phyloP scores from a whole-genome alignment of 2,888 invertebrate species.

The Netelia fuscicornis region DNA sequence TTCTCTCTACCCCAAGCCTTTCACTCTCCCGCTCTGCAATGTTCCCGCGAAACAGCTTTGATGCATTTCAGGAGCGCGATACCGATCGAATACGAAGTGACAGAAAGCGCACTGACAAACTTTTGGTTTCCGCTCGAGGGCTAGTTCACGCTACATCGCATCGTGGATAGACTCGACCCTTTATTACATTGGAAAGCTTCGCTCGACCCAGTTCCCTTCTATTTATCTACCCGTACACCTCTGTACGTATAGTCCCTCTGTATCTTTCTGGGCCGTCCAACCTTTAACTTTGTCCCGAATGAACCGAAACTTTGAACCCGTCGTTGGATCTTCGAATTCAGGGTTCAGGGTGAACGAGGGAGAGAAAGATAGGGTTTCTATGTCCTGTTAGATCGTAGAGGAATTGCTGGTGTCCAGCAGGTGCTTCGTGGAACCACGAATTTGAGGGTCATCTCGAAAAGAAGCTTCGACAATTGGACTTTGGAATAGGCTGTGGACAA shows the following conservation, averaged over 20 bases:
- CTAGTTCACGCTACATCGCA: constrained; percentile 59
- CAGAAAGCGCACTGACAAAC: constrained; percentile 53
- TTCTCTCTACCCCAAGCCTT: background rate
- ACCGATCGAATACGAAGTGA: constrained; percentile 39
- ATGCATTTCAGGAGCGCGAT: constrained; percentile 30
- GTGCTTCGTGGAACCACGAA: background rate
- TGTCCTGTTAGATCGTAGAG: background rate
- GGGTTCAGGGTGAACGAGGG: background rate
- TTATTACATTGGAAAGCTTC: constrained; percentile 52
- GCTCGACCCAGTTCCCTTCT: constrained; percentile 54
- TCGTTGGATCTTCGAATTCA: background rate
- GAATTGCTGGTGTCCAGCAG: background rate
- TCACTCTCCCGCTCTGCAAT: constrained; percentile 10
- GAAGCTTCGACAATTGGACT: background rate
- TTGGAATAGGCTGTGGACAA: background rate
- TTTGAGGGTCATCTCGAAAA: constrained; percentile 1
- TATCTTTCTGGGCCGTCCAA: background rate
- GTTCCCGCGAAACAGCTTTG: constrained; percentile 13
- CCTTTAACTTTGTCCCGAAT: constrained; percentile 18
- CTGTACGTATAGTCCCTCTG: background rate
- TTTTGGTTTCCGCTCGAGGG: constrained; percentile 57
- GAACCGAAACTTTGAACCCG: constrained; percentile 11
- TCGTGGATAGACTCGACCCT: constrained; percentile 53
- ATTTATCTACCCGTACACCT: constrained; percentile 9
- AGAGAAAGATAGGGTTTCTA: background rate